A percentile compares a stretch with the other conserved stretches of the same genome.
phyloP scores from a whole-genome alignment of 2,113 vertebrate genomes.

The Eurypyga helias region DNA sequence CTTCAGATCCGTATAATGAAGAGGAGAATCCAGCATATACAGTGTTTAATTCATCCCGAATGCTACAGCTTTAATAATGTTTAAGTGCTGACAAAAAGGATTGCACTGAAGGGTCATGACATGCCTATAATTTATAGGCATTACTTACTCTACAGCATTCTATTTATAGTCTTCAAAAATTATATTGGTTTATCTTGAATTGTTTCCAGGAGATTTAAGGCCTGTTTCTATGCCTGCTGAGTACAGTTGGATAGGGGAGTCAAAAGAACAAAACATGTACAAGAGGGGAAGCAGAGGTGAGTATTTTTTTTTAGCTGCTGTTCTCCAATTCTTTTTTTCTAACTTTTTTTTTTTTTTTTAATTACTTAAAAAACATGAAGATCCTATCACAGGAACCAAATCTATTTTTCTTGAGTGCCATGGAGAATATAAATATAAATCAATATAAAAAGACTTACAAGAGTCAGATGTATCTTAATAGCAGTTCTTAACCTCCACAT shows the following conservation, averaged over 20 bases:
- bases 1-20: accelerated
- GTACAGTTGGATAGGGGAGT: slow-evolving; percentile 85
- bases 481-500: neutral
- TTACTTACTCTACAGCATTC: neutral
- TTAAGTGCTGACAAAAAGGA: neutral
- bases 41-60: neutral
- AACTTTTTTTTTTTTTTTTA: neutral
- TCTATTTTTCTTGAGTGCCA: neutral
- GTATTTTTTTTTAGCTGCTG: neutral
- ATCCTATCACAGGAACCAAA: neutral
- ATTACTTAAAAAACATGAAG: neutral
- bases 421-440: neutral
- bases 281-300: slow-evolving; percentile 89
- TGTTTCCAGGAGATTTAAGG: slow-evolving; percentile 88
- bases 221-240: slow-evolving; percentile 86
- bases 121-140: neutral
- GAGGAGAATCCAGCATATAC: neutral
- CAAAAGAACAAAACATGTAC: slow-evolving; percentile 85
- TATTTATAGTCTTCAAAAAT: neutral
- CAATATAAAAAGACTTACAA: neutral
- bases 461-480: neutral
- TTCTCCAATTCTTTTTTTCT: too few relatives aligned
- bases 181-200: slow-evolving; percentile 69
- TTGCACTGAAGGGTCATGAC: neutral
- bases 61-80: neutral